A percentile compares a stretch with the other conserved stretches of the same genome.
These are phyloP conservation scores for Bubo blakistoni DNA, from an alignment of 2,113 vertebrate species.

Conservation along the genomic window DNA sequence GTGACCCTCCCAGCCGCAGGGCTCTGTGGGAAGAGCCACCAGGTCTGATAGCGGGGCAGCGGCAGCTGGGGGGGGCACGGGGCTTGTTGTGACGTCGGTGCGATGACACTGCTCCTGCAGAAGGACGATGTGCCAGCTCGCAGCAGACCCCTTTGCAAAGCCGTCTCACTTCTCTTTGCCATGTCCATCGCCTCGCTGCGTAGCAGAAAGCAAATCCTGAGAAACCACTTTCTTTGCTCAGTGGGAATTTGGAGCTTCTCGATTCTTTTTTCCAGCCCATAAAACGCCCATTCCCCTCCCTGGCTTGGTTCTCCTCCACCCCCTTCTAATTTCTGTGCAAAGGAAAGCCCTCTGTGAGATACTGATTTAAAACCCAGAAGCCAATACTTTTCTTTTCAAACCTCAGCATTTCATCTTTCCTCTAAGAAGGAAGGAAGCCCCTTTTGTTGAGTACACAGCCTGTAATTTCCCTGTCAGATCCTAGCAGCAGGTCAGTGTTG, in stretches of 20 bases:
- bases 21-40: not conserved
- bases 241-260: not conserved
- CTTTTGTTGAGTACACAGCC: slow-evolving; percentile 76
- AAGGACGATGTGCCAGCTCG: not conserved
- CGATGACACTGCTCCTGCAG: rapidly evolving
- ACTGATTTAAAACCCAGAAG: slow-evolving; percentile 51
- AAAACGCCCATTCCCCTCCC: not conserved
- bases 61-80: too few species aligned
- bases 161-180: not conserved
- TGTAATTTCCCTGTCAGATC: slow-evolving; percentile 80
- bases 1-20: not conserved
- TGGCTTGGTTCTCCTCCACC: not conserved
- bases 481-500: slow-evolving; percentile 82
- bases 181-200: rapidly evolving
- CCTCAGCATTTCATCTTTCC: slow-evolving; percentile 18
- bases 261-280: not conserved
- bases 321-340: not conserved
- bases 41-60: rapidly evolving
- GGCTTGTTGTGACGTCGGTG: not conserved
- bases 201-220: not conserved
- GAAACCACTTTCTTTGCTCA: rapidly evolving
- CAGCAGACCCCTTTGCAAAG: not conserved
- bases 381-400: slow-evolving; percentile 64
- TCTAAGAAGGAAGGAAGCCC: slow-evolving; percentile 66
- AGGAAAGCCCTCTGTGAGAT: not conserved